Conservation (phyloP, 2,113 vertebrate species). For the Crypturellus undulatus region DNA sequence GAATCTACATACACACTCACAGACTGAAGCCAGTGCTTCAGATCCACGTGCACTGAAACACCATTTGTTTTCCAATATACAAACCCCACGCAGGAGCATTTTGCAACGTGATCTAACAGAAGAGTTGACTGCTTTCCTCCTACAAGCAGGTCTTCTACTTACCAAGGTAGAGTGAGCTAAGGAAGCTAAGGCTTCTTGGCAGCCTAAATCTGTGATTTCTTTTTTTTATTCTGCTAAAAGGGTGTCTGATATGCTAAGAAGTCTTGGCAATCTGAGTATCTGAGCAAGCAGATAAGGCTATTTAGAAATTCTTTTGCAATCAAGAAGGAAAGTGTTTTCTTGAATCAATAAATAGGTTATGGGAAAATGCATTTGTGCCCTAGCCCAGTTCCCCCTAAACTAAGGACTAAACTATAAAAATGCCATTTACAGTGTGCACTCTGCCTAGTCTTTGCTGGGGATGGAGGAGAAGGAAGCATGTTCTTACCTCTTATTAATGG, state of each 20-base stretch:
- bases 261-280: neutral
- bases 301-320: conserved; percentile 13
- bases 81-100: neutral
- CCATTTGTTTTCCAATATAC: neutral
- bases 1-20: neutral
- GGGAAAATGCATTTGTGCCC: neutral
- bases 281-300: neutral
- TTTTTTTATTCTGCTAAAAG: neutral
- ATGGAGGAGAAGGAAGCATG: neutral
- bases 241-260: neutral
- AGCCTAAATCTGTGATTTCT: neutral
- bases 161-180: neutral
- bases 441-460: neutral
- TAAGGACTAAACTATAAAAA: neutral
- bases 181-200: neutral
- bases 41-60: neutral
- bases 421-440: neutral
- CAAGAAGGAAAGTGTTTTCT: neutral
- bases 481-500: neutral
- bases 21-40: neutral
- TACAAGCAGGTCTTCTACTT: neutral
- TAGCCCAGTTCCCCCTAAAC: neutral
- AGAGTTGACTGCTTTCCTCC: neutral
- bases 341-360: neutral
- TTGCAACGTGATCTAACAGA: neutral